Conservation (phyloP, 2,888 invertebrate genomes). For the Syrista parreyssii region DNA sequence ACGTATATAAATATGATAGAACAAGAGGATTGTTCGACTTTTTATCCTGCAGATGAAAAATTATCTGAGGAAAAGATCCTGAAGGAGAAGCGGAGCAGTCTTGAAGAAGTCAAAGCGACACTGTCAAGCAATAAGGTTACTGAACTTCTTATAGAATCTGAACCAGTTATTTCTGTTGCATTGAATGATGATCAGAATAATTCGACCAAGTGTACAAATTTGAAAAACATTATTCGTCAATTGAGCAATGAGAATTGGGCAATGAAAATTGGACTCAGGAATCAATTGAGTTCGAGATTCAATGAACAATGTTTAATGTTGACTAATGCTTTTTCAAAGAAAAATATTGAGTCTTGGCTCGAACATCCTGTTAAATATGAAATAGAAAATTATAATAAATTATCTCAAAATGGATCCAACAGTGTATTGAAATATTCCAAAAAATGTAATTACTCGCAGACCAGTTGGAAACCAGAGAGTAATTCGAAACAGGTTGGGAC, state of each 20-base stretch:
- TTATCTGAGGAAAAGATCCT: not conserved
- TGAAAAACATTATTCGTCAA: not conserved
- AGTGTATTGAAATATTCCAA: not conserved
- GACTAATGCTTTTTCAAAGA: not conserved
- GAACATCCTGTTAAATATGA: not conserved
- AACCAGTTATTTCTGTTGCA: not conserved
- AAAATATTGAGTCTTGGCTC: not conserved
- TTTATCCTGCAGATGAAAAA: not conserved
- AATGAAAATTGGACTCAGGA: not conserved
- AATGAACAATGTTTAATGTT: not conserved
- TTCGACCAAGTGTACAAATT: not conserved
- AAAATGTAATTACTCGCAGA: not conserved
- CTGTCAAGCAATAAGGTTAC: not conserved
- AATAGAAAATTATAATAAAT: not conserved
- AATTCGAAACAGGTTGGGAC: not conserved
- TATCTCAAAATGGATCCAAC: not conserved
- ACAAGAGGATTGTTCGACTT: not conserved
- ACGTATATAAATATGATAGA: not conserved
- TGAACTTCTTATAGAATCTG: not conserved
- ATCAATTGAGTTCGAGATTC: not conserved
- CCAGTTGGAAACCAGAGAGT: not conserved
- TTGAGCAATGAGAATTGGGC: not conserved
- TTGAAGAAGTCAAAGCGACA: not conserved
- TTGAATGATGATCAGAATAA: not conserved
- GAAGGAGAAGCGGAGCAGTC: not conserved